A percentile compares a stretch with the other conserved stretches of the same genome.
Evolutionary conservation across 2,888 invertebrate species (phyloP).

Genomic region (Strigamia crassipes): DNA sequence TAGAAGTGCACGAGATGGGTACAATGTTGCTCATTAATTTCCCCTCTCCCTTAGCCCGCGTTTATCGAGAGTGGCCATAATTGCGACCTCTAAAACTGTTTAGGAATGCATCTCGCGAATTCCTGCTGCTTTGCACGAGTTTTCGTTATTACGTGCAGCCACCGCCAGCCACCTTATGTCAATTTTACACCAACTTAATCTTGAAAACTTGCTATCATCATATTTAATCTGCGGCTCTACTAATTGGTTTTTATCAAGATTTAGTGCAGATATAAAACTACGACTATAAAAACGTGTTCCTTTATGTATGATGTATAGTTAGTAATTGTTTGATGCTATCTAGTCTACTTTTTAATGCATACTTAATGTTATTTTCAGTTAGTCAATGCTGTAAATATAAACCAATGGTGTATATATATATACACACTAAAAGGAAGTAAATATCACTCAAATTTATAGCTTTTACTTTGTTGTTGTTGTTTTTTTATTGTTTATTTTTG

Average conservation of each 20-base stretch:
- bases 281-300: background rate
- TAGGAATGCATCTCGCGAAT: constrained; percentile 11
- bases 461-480: too few species aligned
- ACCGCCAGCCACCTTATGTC: background rate
- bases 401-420: too few species aligned
- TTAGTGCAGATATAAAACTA: background rate
- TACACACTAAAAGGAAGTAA: too few species aligned
- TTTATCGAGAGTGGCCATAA: constrained; percentile 34
- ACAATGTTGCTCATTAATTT: constrained; percentile 36
- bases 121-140: background rate
- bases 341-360: too few species aligned
- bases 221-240: background rate
- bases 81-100: constrained; percentile 28
- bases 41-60: constrained; percentile 18
- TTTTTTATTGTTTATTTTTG: too few species aligned
- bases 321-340: too few species aligned
- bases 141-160: background rate
- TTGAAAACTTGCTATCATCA: background rate
- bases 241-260: background rate
- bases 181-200: constrained; percentile 5
- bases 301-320: too few species aligned
- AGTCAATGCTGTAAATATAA: too few species aligned
- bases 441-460: too few species aligned
- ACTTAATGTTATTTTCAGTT: too few species aligned
- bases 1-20: constrained; percentile 26